These are phyloP conservation scores for Campoplex nolae DNA, from an alignment of 2,888 invertebrate species.

Conservation along the genomic window DNA sequence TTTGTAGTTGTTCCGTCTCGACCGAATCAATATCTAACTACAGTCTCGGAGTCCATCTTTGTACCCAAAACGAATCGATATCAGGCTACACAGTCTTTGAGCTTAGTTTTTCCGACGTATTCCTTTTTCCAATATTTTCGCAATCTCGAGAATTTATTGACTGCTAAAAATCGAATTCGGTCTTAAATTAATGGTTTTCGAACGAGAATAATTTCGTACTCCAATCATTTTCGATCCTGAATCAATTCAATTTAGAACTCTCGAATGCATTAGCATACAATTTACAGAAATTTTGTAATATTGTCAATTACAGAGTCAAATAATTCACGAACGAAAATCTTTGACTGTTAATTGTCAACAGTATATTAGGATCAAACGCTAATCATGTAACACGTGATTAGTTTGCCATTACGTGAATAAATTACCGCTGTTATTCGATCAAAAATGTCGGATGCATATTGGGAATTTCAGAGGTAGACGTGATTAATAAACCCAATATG, in stretches of 20 bases:
- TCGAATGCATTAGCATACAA: background rate
- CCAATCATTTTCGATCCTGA: background rate
- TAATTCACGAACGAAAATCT: background rate
- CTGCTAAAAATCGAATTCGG: background rate
- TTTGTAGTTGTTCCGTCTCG: background rate
- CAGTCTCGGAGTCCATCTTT: constrained; percentile 18
- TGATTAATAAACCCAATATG: constrained; percentile 26
- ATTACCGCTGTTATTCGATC: background rate
- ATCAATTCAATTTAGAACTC: background rate
- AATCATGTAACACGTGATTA: too few species aligned
- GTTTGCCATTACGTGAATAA: background rate
- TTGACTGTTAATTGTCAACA: background rate
- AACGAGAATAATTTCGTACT: background rate
- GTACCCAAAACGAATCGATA: constrained; percentile 36
- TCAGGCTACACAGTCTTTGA: background rate
- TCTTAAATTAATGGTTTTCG: background rate
- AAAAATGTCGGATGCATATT: background rate
- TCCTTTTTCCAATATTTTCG: background rate
- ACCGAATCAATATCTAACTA: constrained; percentile 41
- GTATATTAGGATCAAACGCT: background rate
- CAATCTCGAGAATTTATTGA: background rate
- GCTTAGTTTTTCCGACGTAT: constrained; percentile 7
- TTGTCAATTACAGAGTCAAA: background rate
- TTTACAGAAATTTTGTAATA: background rate
- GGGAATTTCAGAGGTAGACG: background rate